phyloP scores from a whole-genome alignment of 2,888 invertebrate species.

The Drosophila koepferae region DNA sequence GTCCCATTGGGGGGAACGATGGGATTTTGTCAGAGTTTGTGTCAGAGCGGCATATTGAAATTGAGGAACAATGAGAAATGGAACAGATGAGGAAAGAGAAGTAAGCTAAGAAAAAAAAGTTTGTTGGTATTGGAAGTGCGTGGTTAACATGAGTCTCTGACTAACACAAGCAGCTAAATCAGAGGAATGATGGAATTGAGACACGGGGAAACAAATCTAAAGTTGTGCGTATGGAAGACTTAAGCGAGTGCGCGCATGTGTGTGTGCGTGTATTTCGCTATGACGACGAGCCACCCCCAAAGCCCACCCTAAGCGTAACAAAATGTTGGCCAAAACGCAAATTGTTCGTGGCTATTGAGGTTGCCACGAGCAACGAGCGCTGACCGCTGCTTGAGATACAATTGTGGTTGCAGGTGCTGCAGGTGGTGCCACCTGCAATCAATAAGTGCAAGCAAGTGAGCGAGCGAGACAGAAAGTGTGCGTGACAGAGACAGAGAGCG shows the following conservation, averaged over 20 bases:
- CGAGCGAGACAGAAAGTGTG: neutral
- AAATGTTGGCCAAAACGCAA: slow-evolving; percentile 31
- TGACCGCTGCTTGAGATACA: slow-evolving; percentile 49
- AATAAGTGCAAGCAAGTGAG: slow-evolving; percentile 4
- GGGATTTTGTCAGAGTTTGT: neutral
- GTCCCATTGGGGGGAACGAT: neutral
- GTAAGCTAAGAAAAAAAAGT: neutral
- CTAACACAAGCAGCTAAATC: no score
- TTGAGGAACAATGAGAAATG: neutral
- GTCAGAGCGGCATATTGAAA: no score
- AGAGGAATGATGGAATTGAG: neutral
- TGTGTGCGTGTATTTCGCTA: slow-evolving; percentile 1
- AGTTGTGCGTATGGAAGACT: no score
- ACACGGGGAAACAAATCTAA: neutral
- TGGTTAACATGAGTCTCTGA: neutral
- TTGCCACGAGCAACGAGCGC: slow-evolving; percentile 43
- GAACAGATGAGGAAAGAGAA: neutral
- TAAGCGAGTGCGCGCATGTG: neutral
- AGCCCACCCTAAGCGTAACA: slow-evolving; percentile 4
- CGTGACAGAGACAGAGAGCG: neutral
- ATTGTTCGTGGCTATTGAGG: slow-evolving; percentile 31
- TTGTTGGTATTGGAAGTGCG: neutral
- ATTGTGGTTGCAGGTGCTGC: slow-evolving; percentile 24
- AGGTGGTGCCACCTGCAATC: slow-evolving; percentile 3
- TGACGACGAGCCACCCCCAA: slow-evolving; percentile 36